These are phyloP conservation scores for Eremobia ochroleuca DNA, from an alignment of 2,888 invertebrate species.

Conservation along the genomic window DNA sequence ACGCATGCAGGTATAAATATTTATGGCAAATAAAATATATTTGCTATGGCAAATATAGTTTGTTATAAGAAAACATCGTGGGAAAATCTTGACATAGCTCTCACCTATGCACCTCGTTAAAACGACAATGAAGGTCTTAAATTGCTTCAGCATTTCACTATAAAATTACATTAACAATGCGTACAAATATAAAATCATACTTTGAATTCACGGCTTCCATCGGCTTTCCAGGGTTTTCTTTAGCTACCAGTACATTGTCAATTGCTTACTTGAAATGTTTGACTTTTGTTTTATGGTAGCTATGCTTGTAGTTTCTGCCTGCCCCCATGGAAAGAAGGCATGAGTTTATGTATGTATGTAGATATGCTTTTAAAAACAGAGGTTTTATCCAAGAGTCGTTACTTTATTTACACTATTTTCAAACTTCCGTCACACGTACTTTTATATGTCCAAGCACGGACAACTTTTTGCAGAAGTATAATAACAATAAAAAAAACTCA, in stretches of 20 bases:
- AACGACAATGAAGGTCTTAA: conserved; percentile 48
- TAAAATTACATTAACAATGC: conserved; percentile 31
- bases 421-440: not conserved
- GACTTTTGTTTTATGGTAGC: too few species aligned
- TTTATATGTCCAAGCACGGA: not conserved
- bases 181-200: conserved; percentile 26
- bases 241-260: not conserved
- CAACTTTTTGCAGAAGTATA: not conserved
- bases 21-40: conserved; percentile 15
- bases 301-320: not conserved
- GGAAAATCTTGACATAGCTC: conserved; percentile 26
- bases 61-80: conserved; percentile 30
- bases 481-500: conserved; percentile 58
- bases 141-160: conserved; percentile 26
- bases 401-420: too few species aligned
- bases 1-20: conserved; percentile 4
- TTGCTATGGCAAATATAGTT: not conserved
- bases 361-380: not conserved
- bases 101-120: conserved; percentile 30
- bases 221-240: not conserved
- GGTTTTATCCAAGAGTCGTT: not conserved
- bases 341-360: not conserved
- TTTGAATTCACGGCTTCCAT: conserved; percentile 7
- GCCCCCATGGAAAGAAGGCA: not conserved
- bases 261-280: not conserved